Evolutionary conservation across 2,797 vertebrate species (phyloP).

Genomic region (Allobates femoralis): DNA sequence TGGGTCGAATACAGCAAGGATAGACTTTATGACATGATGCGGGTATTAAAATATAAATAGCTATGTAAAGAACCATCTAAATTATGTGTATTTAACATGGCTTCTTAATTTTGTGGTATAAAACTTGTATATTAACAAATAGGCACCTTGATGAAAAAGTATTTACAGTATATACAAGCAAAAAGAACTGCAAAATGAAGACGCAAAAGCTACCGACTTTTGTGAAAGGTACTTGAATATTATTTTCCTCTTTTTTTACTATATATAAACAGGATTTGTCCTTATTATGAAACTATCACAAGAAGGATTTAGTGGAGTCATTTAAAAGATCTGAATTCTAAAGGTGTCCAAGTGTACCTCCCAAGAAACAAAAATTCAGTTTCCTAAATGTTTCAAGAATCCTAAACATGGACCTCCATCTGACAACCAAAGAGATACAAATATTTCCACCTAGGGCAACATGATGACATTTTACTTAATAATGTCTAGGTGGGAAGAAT

Average conservation of each 20-base stretch:
- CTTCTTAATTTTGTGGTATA: slow-evolving; percentile 85
- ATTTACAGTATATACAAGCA: slow-evolving; percentile 70
- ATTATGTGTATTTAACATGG: slow-evolving; percentile 73
- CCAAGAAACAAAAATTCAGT: slow-evolving; percentile 68
- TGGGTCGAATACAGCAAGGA: slow-evolving; percentile 37
- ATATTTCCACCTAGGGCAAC: slow-evolving; percentile 52
- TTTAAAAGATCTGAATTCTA: background rate
- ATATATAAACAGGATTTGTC: background rate
- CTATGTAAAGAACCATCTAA: slow-evolving; percentile 77
- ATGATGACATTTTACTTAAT: slow-evolving; percentile 25
- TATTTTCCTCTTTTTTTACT: slow-evolving; percentile 20
- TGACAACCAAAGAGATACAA: slow-evolving; percentile 67
- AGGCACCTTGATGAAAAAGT: slow-evolving; percentile 87
- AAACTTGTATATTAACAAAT: slow-evolving; percentile 84
- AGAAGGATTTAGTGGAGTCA: background rate
- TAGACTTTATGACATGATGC: slow-evolving; percentile 81
- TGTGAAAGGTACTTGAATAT: slow-evolving; percentile 17
- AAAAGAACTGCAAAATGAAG: slow-evolving; percentile 68
- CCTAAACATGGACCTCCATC: slow-evolving; percentile 65
- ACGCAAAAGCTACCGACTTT: background rate
- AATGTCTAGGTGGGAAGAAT: slow-evolving; percentile 71
- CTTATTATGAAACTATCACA: background rate
- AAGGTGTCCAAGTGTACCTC: slow-evolving; percentile 36
- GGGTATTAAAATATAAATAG: slow-evolving; percentile 79
- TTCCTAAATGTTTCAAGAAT: slow-evolving; percentile 76